Conservation (phyloP, 2,888 invertebrate species). For the Micoletzkya japonica region DNA sequence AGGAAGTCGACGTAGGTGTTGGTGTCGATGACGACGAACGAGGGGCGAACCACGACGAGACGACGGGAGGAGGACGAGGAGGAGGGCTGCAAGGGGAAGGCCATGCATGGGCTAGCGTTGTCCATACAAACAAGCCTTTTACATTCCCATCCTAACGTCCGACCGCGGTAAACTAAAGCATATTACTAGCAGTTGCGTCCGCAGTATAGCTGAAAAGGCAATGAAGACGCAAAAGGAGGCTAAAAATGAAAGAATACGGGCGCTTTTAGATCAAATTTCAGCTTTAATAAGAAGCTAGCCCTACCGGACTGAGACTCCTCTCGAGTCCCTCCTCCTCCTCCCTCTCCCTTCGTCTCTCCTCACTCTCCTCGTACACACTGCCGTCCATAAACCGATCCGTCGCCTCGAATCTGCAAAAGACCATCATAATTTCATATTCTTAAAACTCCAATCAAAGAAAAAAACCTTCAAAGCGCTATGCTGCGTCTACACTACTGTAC, state of each 20-base stretch:
- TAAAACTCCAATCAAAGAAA: too few species aligned
- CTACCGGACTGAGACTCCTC: constrained; percentile 26
- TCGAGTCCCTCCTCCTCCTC: neutral
- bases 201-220: too few species aligned
- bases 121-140: neutral
- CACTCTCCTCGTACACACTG: constrained; percentile 8
- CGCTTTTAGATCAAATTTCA: too few species aligned
- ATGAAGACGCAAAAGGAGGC: too few species aligned
- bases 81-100: constrained; percentile 3
- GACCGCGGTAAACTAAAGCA: too few species aligned
- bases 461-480: too few species aligned
- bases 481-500: too few species aligned
- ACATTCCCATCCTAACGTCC: neutral
- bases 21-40: constrained; percentile 26
- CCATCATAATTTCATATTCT: too few species aligned
- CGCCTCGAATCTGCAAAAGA: constrained; percentile 21
- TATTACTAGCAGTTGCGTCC: too few species aligned
- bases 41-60: constrained; percentile 21
- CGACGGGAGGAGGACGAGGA: constrained; percentile 3
- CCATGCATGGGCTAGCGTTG: neutral
- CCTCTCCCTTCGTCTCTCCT: constrained; percentile 8
- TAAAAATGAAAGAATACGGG: too few species aligned
- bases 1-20: constrained; percentile 25
- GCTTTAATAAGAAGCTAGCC: too few species aligned
- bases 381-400: constrained; percentile 18